Evolutionary conservation across 2,797 vertebrate genomes (phyloP).

Genomic region (Lepidocolaptes lacrymiger): DNA sequence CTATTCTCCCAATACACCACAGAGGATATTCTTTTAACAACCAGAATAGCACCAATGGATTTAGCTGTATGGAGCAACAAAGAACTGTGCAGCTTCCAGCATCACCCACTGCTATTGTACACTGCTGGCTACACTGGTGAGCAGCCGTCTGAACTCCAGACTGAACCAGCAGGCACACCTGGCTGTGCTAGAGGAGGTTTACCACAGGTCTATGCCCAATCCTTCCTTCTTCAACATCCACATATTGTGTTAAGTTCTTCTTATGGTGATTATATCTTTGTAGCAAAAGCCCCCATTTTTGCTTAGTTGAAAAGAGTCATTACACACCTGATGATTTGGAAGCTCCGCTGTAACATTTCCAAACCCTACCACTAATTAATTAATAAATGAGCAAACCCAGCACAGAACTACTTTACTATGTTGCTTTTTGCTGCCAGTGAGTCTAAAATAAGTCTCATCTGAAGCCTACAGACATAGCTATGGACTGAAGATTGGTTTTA

Average conservation of each 20-base stretch:
- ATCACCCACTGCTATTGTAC: fast-evolving
- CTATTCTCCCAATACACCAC: background rate
- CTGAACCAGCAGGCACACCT: background rate
- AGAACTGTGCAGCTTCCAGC: background rate
- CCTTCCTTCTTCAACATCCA: background rate
- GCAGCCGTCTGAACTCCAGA: background rate
- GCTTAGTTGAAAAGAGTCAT: background rate
- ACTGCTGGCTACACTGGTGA: background rate
- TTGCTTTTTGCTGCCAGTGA: background rate
- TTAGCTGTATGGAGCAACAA: background rate
- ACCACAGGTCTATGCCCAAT: background rate
- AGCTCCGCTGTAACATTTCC: background rate
- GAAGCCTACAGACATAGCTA: background rate
- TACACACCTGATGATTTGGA: background rate
- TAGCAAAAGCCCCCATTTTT: background rate
- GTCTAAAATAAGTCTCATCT: background rate
- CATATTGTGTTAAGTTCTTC: background rate
- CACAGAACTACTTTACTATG: background rate
- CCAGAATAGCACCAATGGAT: background rate
- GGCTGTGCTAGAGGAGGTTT: background rate
- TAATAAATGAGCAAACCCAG: background rate
- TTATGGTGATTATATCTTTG: background rate
- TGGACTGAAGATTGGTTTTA: background rate
- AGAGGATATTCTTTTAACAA: background rate
- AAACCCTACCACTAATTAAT: background rate